Percentiles rank a stretch among this genome's conserved stretches.
Conservation (phyloP, 2,888 invertebrate genomes). For the Agriotes lineatus region DNA sequence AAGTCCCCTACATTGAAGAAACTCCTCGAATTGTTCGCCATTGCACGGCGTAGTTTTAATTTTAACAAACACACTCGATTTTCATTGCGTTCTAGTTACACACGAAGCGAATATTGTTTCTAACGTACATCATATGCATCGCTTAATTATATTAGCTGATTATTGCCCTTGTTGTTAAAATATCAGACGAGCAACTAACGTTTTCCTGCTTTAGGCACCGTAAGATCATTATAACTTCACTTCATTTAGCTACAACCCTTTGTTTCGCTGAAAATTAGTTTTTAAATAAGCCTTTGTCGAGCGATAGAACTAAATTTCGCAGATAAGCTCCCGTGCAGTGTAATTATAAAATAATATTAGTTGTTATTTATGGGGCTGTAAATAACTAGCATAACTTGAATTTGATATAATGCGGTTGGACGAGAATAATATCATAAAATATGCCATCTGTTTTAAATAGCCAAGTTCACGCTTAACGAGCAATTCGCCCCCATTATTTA, state of each 20-base stretch:
- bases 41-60: too few species aligned
- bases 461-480: slow-evolving; percentile 44
- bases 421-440: slow-evolving; percentile 43
- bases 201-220: background rate
- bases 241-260: background rate
- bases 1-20: too few species aligned
- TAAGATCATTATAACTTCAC: background rate
- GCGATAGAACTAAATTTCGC: background rate
- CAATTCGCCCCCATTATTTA: slow-evolving; percentile 38
- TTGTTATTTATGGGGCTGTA: slow-evolving; percentile 32
- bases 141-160: too few species aligned
- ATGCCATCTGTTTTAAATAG: slow-evolving; percentile 50
- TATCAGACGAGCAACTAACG: too few species aligned
- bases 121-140: too few species aligned
- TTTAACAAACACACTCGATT: too few species aligned
- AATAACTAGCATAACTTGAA: slow-evolving; percentile 45
- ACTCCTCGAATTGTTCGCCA: too few species aligned
- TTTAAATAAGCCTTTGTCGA: background rate
- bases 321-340: background rate
- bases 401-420: slow-evolving; percentile 45
- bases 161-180: too few species aligned
- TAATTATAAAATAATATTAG: slow-evolving; percentile 42
- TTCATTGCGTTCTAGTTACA: too few species aligned
- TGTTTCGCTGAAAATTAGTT: slow-evolving; percentile 1
- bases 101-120: too few species aligned